Evolutionary conservation across 2,888 invertebrate genomes (phyloP).

Genomic region (Ryuthela nishihirai): DNA sequence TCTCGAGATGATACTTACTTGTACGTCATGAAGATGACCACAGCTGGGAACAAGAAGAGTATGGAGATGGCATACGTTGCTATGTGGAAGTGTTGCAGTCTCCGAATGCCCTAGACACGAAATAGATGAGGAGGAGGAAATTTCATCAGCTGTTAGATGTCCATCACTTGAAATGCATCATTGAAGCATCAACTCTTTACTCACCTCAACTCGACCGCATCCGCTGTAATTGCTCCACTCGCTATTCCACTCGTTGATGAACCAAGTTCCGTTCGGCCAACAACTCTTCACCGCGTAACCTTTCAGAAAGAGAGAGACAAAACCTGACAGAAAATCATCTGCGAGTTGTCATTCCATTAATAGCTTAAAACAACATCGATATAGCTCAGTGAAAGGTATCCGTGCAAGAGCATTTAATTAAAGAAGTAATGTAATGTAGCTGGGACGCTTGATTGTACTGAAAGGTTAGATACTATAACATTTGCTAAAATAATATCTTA

Average conservation of each 20-base stretch:
- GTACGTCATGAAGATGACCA: constrained; percentile 49
- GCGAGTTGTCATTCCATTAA: no score
- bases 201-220: constrained; percentile 42
- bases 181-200: no score
- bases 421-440: no score
- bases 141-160: not conserved
- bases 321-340: no score
- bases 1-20: no score
- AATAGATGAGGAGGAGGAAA: not conserved
- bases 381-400: no score
- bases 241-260: constrained; percentile 21
- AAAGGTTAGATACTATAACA: no score
- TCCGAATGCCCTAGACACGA: constrained; percentile 13
- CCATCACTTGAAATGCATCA: no score
- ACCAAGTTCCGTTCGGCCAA: constrained; percentile 39
- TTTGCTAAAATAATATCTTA: no score
- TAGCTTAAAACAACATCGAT: no score
- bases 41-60: constrained; percentile 46
- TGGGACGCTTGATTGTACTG: no score
- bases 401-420: no score
- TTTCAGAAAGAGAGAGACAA: constrained; percentile 9
- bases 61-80: constrained; percentile 31
- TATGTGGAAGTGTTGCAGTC: constrained; percentile 29
- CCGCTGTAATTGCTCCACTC: constrained; percentile 43
- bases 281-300: constrained; percentile 41